phyloP scores from a whole-genome alignment of 1,140 invertebrate species.

The Wiebesia pumilae region DNA sequence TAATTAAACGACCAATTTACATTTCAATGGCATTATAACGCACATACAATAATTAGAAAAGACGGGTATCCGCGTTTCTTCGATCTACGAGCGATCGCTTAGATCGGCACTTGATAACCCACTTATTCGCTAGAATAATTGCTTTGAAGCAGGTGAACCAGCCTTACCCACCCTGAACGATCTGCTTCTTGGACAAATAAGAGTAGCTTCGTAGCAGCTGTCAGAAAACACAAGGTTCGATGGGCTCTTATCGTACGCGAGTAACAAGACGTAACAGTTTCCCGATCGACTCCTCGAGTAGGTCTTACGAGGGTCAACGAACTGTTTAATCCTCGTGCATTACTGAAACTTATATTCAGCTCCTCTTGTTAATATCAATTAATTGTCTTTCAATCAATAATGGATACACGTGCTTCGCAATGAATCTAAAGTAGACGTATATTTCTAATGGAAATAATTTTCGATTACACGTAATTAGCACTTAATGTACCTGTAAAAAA shows the following conservation, averaged over 20 bases:
- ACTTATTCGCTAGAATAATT: not conserved
- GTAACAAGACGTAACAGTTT: not conserved
- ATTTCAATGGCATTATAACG: not conserved
- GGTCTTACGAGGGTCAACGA: not conserved
- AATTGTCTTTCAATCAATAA: constrained; percentile 5
- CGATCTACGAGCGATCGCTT: not conserved
- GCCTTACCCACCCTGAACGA: not conserved
- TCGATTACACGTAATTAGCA: too few species aligned
- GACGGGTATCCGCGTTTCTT: not conserved
- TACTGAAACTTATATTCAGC: not conserved
- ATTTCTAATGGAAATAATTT: too few species aligned
- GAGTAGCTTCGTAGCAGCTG: not conserved
- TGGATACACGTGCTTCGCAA: not conserved
- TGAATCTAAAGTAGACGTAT: too few species aligned
- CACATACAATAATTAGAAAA: not conserved
- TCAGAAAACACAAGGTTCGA: not conserved
- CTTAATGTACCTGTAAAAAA: not conserved
- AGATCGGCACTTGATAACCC: not conserved
- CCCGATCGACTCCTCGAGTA: not conserved
- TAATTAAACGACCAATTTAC: too few species aligned
- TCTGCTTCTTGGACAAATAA: not conserved
- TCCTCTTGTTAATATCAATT: not conserved
- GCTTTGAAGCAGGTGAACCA: not conserved
- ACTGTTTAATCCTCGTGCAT: not conserved
- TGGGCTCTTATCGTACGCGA: not conserved